A percentile compares a stretch with the other conserved stretches of the same genome.
These are phyloP conservation scores for Eurytemora carolleeae DNA, from an alignment of 1,140 invertebrate genomes.

Conservation along the genomic window DNA sequence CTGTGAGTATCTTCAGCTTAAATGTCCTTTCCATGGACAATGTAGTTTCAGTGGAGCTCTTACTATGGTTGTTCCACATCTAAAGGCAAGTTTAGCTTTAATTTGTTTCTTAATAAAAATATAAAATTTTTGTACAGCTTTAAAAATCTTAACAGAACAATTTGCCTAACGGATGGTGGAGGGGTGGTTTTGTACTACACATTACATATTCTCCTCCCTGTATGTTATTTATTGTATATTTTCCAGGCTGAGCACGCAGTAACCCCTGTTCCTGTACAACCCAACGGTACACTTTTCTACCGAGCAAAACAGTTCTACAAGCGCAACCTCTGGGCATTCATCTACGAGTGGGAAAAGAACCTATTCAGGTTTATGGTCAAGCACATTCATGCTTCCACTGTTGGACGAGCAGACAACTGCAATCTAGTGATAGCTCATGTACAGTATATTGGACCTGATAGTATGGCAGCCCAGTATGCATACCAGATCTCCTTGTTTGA, in stretches of 20 bases:
- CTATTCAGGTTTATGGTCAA: slow-evolving; percentile 12
- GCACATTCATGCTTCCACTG: slow-evolving; percentile 6
- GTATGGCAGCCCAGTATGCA: slow-evolving; percentile 12
- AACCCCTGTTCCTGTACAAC: slow-evolving; percentile 14
- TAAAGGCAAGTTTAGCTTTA: too few species aligned
- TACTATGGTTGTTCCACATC: slow-evolving; percentile 9
- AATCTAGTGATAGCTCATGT: slow-evolving; percentile 13
- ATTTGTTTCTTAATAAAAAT: too few species aligned
- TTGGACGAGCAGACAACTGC: slow-evolving; percentile 11
- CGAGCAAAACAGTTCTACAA: slow-evolving; percentile 12
- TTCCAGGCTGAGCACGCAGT: slow-evolving; percentile 14
- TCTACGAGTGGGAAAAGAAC: slow-evolving; percentile 13
- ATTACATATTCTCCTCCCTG: too few species aligned
- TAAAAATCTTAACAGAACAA: too few species aligned
- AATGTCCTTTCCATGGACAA: slow-evolving; percentile 15
- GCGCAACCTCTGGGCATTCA: slow-evolving; percentile 11
- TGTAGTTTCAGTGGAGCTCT: slow-evolving; percentile 13
- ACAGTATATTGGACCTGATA: slow-evolving; percentile 13
- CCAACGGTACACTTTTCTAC: slow-evolving; percentile 10
- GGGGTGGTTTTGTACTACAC: too few species aligned
- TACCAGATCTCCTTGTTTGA: slow-evolving; percentile 14
- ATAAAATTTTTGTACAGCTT: too few species aligned
- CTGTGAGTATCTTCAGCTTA: slow-evolving; percentile 14
- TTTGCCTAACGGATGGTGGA: too few species aligned
- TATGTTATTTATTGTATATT: too few species aligned